These are phyloP conservation scores for Micromesistius poutassou DNA, from an alignment of 2,797 vertebrate species.

Conservation along the genomic window DNA sequence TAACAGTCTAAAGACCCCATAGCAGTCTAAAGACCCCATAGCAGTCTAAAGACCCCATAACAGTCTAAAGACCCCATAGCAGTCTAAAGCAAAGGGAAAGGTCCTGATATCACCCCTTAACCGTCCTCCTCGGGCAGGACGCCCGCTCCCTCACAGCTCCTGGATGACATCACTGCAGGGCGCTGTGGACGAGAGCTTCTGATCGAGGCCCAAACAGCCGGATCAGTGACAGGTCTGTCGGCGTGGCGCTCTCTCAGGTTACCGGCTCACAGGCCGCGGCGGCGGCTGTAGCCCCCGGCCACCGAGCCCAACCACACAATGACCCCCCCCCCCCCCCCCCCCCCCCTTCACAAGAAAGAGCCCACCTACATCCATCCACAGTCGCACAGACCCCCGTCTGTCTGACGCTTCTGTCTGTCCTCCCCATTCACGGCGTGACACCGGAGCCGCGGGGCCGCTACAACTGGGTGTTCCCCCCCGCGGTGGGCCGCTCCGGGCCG, in stretches of 20 bases:
- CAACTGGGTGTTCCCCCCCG: not conserved
- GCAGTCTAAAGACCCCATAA: not conserved
- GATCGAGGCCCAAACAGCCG: not conserved
- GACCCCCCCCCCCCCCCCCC: not conserved
- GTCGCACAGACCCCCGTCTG: not conserved
- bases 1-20: not conserved
- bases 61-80: not conserved
- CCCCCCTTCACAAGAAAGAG: not conserved
- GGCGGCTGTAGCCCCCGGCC: not conserved
- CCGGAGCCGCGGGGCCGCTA: not conserved
- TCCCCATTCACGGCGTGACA: not conserved
- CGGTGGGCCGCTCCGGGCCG: too few relatives aligned
- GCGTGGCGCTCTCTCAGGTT: not conserved
- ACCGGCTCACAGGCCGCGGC: not conserved
- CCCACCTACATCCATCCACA: slow-evolving; percentile 3
- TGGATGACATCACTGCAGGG: not conserved
- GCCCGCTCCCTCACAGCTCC: not conserved
- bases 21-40: not conserved
- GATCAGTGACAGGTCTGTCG: not conserved
- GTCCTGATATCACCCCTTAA: not conserved
- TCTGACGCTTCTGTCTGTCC: not conserved
- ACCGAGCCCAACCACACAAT: not conserved
- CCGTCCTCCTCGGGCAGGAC: not conserved
- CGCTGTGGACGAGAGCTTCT: not conserved
- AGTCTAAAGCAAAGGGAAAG: too few relatives aligned